A percentile compares a stretch with the other conserved stretches of the same genome.
Evolutionary conservation across 2,113 vertebrate genomes (phyloP).

Genomic region (Vombatus ursinus): DNA sequence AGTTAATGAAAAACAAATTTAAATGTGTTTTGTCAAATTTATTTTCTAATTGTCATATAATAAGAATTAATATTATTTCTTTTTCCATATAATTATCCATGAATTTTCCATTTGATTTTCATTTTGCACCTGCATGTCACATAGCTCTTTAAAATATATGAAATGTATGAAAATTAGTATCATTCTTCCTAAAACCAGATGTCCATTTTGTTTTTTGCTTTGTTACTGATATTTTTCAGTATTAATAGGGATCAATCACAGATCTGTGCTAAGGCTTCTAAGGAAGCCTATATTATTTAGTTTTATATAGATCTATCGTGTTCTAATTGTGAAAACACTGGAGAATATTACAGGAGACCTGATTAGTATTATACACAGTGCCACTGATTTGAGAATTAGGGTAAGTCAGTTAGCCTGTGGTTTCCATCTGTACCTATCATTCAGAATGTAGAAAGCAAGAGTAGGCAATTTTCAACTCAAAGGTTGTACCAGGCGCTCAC

Average conservation of each 20-base stretch:
- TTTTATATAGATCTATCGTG: not conserved
- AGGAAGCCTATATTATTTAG: no score
- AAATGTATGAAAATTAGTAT: constrained; percentile 23
- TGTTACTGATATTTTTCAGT: not conserved
- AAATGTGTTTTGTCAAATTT: constrained; percentile 8
- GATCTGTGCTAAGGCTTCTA: not conserved
- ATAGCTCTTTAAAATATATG: constrained; percentile 16
- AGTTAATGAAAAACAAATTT: constrained; percentile 30
- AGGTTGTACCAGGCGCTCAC: not conserved
- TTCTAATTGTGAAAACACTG: not conserved
- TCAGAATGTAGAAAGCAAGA: not conserved
- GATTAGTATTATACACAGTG: not conserved
- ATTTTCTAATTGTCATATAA: constrained; percentile 34
- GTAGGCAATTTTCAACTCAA: not conserved
- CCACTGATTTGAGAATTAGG: not conserved
- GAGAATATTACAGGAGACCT: not conserved
- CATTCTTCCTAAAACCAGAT: constrained; percentile 9
- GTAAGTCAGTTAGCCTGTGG: not conserved
- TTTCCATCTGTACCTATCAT: not conserved
- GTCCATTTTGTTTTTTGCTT: not conserved
- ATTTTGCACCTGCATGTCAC: not conserved
- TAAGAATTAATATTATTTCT: not conserved
- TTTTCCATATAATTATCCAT: constrained; percentile 25
- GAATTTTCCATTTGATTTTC: constrained; percentile 12
- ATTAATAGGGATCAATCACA: not conserved